Conservation (phyloP, 2,113 vertebrate genomes). For the Crotalus tigris region DNA sequence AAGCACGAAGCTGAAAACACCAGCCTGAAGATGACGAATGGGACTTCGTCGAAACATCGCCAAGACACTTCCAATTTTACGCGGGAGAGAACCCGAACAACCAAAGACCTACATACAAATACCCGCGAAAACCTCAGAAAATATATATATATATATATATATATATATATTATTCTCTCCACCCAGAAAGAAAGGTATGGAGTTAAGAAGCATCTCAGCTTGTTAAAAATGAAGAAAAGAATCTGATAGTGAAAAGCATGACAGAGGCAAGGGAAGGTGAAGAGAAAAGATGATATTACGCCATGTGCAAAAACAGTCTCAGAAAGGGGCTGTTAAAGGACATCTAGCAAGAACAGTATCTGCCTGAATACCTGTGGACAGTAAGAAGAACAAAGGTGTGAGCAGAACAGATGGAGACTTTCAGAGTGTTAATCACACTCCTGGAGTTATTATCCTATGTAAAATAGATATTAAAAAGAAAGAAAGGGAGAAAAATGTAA, state of each 20-base stretch:
- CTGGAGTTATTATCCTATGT: slow-evolving; percentile 16
- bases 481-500: background rate
- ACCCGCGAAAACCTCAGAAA: too few relatives aligned
- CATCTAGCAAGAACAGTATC: background rate
- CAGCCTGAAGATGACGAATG: too few relatives aligned
- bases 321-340: background rate
- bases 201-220: background rate
- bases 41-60: too few relatives aligned
- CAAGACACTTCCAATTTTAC: too few relatives aligned
- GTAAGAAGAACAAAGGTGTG: background rate
- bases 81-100: too few relatives aligned
- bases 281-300: background rate
- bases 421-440: slow-evolving; percentile 1
- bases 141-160: background rate
- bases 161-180: background rate
- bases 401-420: background rate
- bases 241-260: slow-evolving; percentile 5
- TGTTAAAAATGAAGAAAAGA: slow-evolving; percentile 23
- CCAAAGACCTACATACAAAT: too few relatives aligned
- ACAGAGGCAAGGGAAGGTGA: background rate
- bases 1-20: too few relatives aligned
- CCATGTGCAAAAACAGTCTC: background rate
- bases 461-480: background rate
- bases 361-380: background rate
- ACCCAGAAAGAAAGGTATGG: background rate